Conservation (phyloP, 2,888 invertebrate genomes). For the Odiellus spinosus region DNA sequence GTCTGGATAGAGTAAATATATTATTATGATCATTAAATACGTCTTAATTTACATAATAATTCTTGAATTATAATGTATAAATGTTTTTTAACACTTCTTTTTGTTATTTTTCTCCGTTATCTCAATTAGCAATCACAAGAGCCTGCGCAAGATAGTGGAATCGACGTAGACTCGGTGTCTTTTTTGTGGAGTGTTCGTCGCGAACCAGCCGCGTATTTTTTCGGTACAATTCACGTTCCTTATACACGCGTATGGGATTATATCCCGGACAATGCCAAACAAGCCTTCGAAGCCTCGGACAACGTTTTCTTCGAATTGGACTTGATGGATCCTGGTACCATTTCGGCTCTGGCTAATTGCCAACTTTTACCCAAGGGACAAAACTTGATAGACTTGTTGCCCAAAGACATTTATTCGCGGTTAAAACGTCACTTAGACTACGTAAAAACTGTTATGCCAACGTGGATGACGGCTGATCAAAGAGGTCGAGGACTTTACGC, state of each 20-base stretch:
- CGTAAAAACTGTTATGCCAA: slow-evolving; percentile 30
- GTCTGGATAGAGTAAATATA: too few relatives aligned
- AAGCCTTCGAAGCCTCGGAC: slow-evolving; percentile 35
- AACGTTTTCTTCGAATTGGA: slow-evolving; percentile 39
- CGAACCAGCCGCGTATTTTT: slow-evolving; percentile 34
- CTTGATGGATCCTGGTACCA: slow-evolving; percentile 36
- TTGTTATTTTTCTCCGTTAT: too few relatives aligned
- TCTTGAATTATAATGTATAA: too few relatives aligned
- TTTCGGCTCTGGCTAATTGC: slow-evolving; percentile 33
- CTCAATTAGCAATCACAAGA: too few relatives aligned
- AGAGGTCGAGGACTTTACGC: slow-evolving; percentile 31
- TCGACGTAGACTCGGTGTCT: slow-evolving; percentile 18
- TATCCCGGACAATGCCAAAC: slow-evolving; percentile 36
- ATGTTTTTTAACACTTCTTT: too few relatives aligned
- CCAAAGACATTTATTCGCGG: slow-evolving; percentile 9
- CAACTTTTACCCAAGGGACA: slow-evolving; percentile 33
- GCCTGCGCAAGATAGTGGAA: too few relatives aligned
- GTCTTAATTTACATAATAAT: too few relatives aligned
- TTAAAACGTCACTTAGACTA: slow-evolving; percentile 31
- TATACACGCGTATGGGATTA: slow-evolving; percentile 39
- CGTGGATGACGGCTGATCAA: slow-evolving; percentile 32
- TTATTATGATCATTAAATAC: too few relatives aligned
- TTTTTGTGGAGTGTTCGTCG: slow-evolving; percentile 32
- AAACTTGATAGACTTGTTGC: slow-evolving; percentile 15
- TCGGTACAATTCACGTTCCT: slow-evolving; percentile 42